phyloP scores from a whole-genome alignment of 2,797 vertebrate species.

The Dermochelys coriacea region DNA sequence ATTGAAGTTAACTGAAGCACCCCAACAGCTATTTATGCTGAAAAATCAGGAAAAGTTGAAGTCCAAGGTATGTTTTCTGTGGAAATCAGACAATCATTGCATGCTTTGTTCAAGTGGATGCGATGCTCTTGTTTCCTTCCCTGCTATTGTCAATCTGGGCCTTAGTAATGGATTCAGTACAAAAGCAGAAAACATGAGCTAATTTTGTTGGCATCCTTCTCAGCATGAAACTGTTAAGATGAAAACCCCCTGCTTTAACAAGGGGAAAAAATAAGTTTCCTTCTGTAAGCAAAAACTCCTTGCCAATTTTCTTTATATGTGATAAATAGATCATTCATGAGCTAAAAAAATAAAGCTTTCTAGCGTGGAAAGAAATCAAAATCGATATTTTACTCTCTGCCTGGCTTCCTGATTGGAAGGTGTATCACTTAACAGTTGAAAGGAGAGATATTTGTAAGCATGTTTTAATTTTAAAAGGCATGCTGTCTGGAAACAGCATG shows the following conservation, averaged over 20 bases:
- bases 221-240: neutral
- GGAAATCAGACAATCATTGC: neutral
- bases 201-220: neutral
- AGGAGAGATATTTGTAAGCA: neutral
- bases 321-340: neutral
- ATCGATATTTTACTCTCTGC: neutral
- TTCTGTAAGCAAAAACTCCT: neutral
- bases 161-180: neutral
- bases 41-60: neutral
- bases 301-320: neutral
- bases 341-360: neutral
- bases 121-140: neutral
- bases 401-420: neutral
- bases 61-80: neutral
- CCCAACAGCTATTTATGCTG: neutral
- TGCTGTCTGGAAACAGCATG: neutral
- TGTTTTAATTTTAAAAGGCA: neutral
- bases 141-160: neutral
- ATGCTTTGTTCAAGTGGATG: neutral
- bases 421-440: neutral
- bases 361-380: neutral
- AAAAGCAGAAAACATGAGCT: neutral
- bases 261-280: neutral
- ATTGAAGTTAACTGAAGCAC: neutral
- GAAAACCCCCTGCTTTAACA: neutral